Percentiles rank a stretch among this genome's conserved stretches.
Conservation (phyloP, 2,888 invertebrate genomes). For the Gymnoscelis rufifasciata region DNA sequence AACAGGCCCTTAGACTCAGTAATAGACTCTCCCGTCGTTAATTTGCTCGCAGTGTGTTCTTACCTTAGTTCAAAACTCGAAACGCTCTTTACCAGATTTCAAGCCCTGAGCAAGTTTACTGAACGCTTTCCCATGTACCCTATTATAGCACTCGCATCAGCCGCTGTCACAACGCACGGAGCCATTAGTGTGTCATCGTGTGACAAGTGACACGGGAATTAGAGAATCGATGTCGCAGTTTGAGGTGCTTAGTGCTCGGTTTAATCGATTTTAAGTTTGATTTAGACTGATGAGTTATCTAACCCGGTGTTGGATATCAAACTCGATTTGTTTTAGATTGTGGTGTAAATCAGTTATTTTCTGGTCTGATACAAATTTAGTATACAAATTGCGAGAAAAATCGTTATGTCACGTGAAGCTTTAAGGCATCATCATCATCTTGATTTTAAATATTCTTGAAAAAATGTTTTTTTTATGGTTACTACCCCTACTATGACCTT, state of each 20-base stretch:
- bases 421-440: too few species aligned
- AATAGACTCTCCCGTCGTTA: too few species aligned
- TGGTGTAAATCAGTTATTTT: too few species aligned
- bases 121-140: constrained; percentile 67
- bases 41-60: background rate
- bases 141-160: constrained; percentile 68
- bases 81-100: constrained; percentile 60
- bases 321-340: too few species aligned
- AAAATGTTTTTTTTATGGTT: too few species aligned
- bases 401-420: too few species aligned
- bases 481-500: too few species aligned
- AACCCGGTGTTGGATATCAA: too few species aligned
- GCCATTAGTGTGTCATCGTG: constrained; percentile 17
- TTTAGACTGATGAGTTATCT: background rate
- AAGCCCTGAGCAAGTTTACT: constrained; percentile 56
- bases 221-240: background rate
- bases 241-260: background rate
- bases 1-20: too few species aligned
- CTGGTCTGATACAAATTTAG: too few species aligned
- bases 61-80: constrained; percentile 50
- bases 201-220: constrained; percentile 4
- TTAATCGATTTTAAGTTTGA: background rate
- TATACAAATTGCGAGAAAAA: too few species aligned
- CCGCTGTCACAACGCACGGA: constrained; percentile 26
- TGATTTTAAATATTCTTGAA: too few species aligned